Evolutionary conservation across 2,797 vertebrate genomes (phyloP), one percentile per base, ranked within the genome.

Genomic region (Lacerta agilis): DNA sequence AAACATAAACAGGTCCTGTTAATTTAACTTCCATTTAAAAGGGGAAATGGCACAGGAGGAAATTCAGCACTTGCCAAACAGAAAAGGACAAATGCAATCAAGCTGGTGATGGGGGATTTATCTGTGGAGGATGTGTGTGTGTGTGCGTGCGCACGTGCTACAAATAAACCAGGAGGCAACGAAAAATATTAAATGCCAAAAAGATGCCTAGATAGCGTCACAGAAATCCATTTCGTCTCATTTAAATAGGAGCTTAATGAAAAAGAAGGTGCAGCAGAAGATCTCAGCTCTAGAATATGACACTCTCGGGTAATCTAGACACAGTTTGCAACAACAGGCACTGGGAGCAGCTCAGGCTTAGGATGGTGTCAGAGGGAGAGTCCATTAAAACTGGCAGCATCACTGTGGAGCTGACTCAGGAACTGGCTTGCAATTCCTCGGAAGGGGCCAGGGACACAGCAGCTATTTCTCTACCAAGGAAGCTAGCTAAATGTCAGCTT

Each of bases 371-470:
- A 82, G 64, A 69, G 29, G 23, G 27, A 36, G 66, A 80, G 43
- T 73, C 29, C 2, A 72, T 83, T 78, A n/a, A 87, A 38, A 41
- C 84, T 66, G 0, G 5, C 27, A 36, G 85, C 81, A 1, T 2
- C 0, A 0, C 0, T 1, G 5, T 0, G 36, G 75, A 64, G 36
- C 82, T 8, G 1, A 81, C 9, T 76, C n/a, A 38, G 41, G 45
- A 45, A 13, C 43, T 33, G 0, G 8, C 13, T 79, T 75, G 69
- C 75, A 0, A 4, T 1, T 13, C 29, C 78, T 84, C 49, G 5
- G 76, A 4, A 8, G 8, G 49, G 0, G 0, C 20, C 29, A 4
- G 0, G 2, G 4, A 55, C 3, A 5, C 1, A 5, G 78, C 66
- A 84, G 10, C 0, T 0, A 23, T 10, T 49, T 87, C 5, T 77